phyloP scores from a whole-genome alignment of 2,797 vertebrate genomes.

The Rousettus madagascariensis region DNA sequence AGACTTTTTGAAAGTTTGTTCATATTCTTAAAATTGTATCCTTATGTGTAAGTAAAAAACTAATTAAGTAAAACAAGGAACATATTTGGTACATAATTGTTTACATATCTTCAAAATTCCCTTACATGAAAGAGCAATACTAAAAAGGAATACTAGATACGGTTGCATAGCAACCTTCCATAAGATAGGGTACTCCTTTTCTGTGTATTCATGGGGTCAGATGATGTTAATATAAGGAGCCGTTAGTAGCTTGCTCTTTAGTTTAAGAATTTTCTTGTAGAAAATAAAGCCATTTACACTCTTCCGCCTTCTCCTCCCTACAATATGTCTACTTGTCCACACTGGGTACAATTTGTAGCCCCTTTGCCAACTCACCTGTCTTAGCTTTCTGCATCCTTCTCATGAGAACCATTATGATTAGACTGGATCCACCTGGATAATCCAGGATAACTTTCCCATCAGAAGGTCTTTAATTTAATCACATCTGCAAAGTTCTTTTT shows the following conservation, averaged over 20 bases:
- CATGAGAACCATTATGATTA: not conserved
- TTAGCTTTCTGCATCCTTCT: not conserved
- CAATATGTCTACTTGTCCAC: not conserved
- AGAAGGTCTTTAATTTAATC: not conserved
- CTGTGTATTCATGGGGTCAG: not conserved
- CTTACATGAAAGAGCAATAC: not conserved
- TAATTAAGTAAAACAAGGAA: not conserved
- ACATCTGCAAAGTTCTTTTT: not conserved
- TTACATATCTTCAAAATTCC: not conserved
- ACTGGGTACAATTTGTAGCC: not conserved
- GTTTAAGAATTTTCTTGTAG: not conserved
- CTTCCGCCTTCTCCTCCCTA: not conserved
- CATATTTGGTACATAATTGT: not conserved
- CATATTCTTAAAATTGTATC: not conserved
- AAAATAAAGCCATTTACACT: slow-evolving; percentile 3
- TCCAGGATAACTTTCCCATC: not conserved
- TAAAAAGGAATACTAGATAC: not conserved
- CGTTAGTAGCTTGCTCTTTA: not conserved
- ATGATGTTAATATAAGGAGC: not conserved
- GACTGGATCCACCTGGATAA: not conserved
- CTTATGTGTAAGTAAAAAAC: not conserved
- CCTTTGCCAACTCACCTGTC: not conserved
- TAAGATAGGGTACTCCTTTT: not conserved
- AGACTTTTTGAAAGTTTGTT: not conserved
- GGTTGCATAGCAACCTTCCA: not conserved